phyloP scores from a whole-genome alignment of 2,113 vertebrate species.

The Apus apus region DNA sequence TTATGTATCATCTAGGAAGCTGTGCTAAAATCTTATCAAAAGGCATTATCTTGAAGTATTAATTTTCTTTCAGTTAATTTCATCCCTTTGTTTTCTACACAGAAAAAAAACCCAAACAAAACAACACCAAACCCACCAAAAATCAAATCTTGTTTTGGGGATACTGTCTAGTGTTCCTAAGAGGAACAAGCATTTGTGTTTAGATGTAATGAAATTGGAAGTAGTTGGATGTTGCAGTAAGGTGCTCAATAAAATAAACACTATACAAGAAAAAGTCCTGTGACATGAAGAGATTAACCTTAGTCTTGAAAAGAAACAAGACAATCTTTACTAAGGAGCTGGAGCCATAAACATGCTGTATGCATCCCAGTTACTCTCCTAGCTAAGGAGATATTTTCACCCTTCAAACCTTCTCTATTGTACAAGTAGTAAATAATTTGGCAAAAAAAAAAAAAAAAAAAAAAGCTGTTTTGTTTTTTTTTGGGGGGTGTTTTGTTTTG shows the following conservation, averaged over 20 bases:
- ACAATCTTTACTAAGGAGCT: not conserved
- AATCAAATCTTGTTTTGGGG: rapidly evolving
- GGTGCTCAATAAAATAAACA: not conserved
- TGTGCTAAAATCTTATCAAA: not conserved
- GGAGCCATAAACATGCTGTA: not conserved
- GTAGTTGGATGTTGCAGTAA: not conserved
- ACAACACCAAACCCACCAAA: no score
- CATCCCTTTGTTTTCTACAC: not conserved
- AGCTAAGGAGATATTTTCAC: not conserved
- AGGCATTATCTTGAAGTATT: not conserved
- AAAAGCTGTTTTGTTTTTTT: no score
- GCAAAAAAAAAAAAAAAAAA: not conserved
- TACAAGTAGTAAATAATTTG: not conserved
- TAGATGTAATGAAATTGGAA: not conserved
- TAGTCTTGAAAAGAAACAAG: not conserved
- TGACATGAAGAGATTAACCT: not conserved
- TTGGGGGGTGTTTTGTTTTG: no score
- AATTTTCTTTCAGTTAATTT: not conserved
- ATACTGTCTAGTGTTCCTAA: not conserved
- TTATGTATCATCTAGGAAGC: not conserved
- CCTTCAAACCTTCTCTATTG: not conserved
- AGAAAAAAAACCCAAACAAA: not conserved
- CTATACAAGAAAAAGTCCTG: not conserved
- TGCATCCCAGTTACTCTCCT: not conserved
- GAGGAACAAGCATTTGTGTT: not conserved